These are phyloP conservation scores for Ophraella communa DNA, from an alignment of 2,888 invertebrate species.

Conservation along the genomic window DNA sequence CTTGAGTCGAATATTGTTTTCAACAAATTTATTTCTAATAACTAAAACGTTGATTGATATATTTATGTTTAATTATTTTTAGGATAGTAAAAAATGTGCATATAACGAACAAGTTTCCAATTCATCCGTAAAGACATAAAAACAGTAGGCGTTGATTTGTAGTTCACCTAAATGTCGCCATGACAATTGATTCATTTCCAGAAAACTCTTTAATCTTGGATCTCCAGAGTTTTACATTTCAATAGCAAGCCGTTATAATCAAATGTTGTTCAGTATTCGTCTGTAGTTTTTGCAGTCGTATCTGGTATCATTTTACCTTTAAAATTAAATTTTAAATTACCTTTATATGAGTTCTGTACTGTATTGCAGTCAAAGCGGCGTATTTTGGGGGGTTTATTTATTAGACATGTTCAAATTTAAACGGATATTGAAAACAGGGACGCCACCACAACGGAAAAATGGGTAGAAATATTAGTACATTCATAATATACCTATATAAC, in stretches of 20 bases:
- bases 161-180: constrained; percentile 43
- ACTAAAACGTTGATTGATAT: too few relatives aligned
- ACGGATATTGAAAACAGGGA: background rate
- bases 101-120: too few relatives aligned
- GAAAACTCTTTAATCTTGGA: constrained; percentile 32
- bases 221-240: constrained; percentile 30
- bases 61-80: too few relatives aligned
- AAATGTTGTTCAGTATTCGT: constrained; percentile 20
- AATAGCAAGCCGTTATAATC: constrained; percentile 27
- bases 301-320: constrained; percentile 6
- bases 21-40: too few relatives aligned
- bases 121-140: too few relatives aligned
- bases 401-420: constrained; percentile 6
- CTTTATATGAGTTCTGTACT: constrained; percentile 23
- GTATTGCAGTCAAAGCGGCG: background rate
- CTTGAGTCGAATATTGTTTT: too few relatives aligned
- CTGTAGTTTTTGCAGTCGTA: constrained; percentile 11
- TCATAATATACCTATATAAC: too few relatives aligned
- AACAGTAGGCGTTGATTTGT: constrained; percentile 28
- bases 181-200: constrained; percentile 40
- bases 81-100: too few relatives aligned
- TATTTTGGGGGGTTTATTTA: constrained; percentile 3
- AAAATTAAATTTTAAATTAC: constrained; percentile 32
- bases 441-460: background rate
- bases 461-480: background rate